Evolutionary conservation across 1,140 invertebrate genomes (phyloP), one percentile per base, ranked within the genome.

Genomic region (Drosophila quadrilineata): DNA sequence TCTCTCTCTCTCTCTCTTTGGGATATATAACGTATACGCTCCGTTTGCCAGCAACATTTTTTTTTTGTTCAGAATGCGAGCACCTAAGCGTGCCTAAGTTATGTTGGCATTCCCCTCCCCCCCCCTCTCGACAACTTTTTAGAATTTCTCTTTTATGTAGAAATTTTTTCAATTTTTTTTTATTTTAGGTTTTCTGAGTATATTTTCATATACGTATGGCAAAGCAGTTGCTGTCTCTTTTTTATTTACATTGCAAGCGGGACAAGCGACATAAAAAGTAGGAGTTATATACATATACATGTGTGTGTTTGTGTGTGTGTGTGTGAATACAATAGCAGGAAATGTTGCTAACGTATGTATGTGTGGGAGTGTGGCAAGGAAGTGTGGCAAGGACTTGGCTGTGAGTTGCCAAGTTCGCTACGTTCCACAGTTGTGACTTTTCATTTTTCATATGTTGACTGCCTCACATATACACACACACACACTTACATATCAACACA

Each of bases 361-460:
- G 57, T 57, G 41, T 57, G 38, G 24, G 10, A 16, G 16, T 49
- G 19, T 26, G 38, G 21, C 62, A 54, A 35, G 49, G 62, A 49
- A 40, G n/a, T n/a, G n/a, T n/a, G n/a, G n/a, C n/a, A n/a, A n/a
- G 66, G 10, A 33, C 22, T 40, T 45, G 71, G 64, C 49, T 28
- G 38, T 53, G 36, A 33, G 46, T 24, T 35, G 29, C 28, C 49
- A 45, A 43, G 35, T 63, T 62, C 36, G 12, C 3, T 58, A 19
- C 16, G 50, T 65, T 58, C 46, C 49, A 46, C 60, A 62, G 68
- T 63, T 82, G 77, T 84, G 77, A 85, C 79, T 84, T 84, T 85
- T 85, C 80, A 86, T 85, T 79, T 85, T 85, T 85, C 80, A 86
- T 85, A 80, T 86, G 71, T 64, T 85, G 66, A 74, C 74, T 73